Evolutionary conservation across 2,888 invertebrate genomes (phyloP), one percentile per base, ranked within the genome.

Genomic region (Cylindroiulus punctatus): DNA sequence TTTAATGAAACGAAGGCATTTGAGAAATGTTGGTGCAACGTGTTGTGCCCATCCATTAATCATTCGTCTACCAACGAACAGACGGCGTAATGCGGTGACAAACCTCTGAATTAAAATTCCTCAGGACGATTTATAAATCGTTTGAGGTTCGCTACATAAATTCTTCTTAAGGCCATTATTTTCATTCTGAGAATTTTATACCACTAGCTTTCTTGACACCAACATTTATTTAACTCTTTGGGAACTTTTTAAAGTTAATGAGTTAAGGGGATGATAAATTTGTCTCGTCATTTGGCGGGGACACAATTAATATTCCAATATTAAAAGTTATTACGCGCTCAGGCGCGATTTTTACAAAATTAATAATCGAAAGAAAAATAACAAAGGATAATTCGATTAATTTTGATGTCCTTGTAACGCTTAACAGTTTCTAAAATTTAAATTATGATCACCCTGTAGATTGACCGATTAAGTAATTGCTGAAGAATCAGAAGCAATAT

Each of bases 61-160:
- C 76, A 76, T 17, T 76, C 76, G 76, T 76, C 76, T 76, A 17
- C 76, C 76, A 76, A 17, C n/a, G n/a, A n/a, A n/a, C 26, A 76
- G 76, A 76, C 76, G 76, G 76, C 76, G 76, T 76, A 76, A 76
- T 76, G 76, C 76, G 30, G 76, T 30, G 76, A 76, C 76, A 76
- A 76, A 76, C 76, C 30, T 76, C 76, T 30, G 76, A 76, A 76
- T 76, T 76, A 76, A 76, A 76, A 76, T 76, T 76, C 76, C 76
- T 76, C 30, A 30, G 12, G 76, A 76, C 76, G 76, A 76, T 76
- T 76, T 76, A 76, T 76, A 76, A 76, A 76, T 76, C 76, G 76
- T 76, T 76, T 76, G 30, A 76, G 30, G 30, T 30, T 76, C 30
- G 17, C 76, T 76, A 76, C 76, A 76, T 76, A 76, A 76, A 76